Conservation (phyloP, 2,797 vertebrate species). For the Phataginus tetradactyla region DNA sequence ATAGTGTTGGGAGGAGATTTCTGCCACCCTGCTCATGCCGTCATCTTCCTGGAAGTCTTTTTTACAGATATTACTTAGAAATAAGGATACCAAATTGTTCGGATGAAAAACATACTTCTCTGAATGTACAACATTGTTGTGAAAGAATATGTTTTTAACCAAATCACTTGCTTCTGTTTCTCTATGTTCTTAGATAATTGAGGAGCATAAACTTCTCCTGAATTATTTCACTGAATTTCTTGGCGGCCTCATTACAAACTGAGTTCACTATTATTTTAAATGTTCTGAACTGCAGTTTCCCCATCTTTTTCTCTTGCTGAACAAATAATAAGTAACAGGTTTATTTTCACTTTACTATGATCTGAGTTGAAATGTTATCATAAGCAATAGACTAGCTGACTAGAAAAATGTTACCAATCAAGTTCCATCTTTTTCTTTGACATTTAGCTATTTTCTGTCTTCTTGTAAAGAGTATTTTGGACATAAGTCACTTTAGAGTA, state of each 20-base stretch:
- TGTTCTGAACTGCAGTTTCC: background rate
- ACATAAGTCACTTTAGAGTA: background rate
- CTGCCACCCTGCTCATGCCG: too few species aligned
- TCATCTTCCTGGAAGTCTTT: background rate
- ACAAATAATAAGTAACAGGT: background rate
- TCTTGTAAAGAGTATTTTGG: background rate
- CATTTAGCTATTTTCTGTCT: background rate
- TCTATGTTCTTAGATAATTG: background rate
- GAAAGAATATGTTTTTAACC: background rate
- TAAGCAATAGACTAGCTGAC: background rate
- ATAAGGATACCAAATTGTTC: background rate
- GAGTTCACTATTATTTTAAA: background rate
- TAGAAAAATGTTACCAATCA: background rate
- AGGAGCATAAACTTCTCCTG: background rate
- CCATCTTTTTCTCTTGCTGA: background rate
- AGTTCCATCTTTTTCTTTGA: background rate
- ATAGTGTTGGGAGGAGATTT: too few species aligned
- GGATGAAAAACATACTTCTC: background rate
- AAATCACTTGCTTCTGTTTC: background rate
- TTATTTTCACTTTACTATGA: background rate
- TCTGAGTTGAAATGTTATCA: background rate
- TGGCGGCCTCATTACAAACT: background rate
- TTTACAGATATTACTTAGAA: slow-evolving; percentile 30
- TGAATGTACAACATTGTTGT: background rate
- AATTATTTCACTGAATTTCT: background rate